phyloP scores from a whole-genome alignment of 2,888 invertebrate genomes.

The Crocallis elinguaria region DNA sequence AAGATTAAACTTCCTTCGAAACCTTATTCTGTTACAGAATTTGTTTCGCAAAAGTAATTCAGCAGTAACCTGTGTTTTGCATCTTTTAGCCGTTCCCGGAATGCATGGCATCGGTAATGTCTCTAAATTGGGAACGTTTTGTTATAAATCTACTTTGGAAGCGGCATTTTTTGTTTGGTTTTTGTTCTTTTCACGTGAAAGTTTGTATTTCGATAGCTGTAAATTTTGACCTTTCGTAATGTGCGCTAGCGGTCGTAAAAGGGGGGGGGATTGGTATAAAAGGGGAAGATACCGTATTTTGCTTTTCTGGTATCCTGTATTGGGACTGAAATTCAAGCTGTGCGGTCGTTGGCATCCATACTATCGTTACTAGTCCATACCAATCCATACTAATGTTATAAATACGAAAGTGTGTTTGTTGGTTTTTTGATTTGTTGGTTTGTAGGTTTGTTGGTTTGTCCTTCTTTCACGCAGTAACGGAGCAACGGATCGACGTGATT shows the following conservation, averaged over 20 bases:
- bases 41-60: constrained; percentile 32
- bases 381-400: too few relatives aligned
- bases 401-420: too few relatives aligned
- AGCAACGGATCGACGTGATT: too few relatives aligned
- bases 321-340: too few relatives aligned
- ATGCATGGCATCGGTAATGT: constrained; percentile 32
- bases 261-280: not conserved
- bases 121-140: constrained; percentile 20
- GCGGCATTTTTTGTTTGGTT: constrained; percentile 11
- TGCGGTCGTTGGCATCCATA: too few relatives aligned
- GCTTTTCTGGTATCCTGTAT: too few relatives aligned
- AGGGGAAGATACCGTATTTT: not conserved
- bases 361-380: too few relatives aligned
- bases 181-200: not conserved
- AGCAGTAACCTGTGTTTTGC: constrained; percentile 38
- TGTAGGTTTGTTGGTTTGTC: too few relatives aligned
- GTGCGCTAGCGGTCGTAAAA: not conserved
- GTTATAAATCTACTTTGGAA: constrained; percentile 20
- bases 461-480: too few relatives aligned
- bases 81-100: constrained; percentile 33
- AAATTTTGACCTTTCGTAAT: not conserved
- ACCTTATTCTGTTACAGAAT: constrained; percentile 31
- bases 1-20: constrained; percentile 37
- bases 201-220: not conserved
- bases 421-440: too few relatives aligned